These are phyloP conservation scores for Campylomormyrus tamandua DNA, from an alignment of 2,113 vertebrate genomes.

Conservation along the genomic window DNA sequence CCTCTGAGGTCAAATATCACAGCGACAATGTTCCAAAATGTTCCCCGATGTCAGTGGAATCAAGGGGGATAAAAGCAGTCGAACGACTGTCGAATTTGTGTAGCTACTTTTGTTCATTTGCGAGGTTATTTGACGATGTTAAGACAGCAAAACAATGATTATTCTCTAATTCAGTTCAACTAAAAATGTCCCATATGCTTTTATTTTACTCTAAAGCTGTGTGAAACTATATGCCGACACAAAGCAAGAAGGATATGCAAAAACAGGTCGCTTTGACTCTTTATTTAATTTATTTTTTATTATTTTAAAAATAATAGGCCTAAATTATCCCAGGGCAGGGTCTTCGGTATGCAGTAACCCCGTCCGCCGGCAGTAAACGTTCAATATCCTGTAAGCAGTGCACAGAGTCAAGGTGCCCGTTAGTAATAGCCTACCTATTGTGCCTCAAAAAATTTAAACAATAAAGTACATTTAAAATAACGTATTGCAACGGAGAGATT, in stretches of 20 bases:
- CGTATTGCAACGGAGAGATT: neutral
- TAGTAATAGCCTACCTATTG: neutral
- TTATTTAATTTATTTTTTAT: neutral
- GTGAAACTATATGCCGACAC: neutral
- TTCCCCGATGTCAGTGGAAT: neutral
- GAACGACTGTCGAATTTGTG: neutral
- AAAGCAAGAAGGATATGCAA: neutral
- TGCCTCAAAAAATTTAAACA: neutral
- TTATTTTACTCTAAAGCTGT: neutral
- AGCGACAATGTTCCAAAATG: neutral
- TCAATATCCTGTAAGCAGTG: neutral
- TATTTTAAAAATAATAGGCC: constrained; percentile 11
- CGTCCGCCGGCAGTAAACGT: neutral
- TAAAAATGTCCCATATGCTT: neutral
- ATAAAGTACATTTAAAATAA: neutral
- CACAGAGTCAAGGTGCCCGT: neutral
- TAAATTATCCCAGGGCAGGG: neutral
- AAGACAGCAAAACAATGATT: neutral
- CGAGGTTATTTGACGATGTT: neutral
- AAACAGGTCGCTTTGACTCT: neutral
- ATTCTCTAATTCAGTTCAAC: neutral
- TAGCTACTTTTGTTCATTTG: neutral
- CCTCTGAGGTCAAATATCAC: neutral
- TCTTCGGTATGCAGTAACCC: neutral
- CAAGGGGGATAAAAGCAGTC: neutral